These are phyloP conservation scores for Ariolimax columbianus DNA, from an alignment of 2,888 invertebrate genomes.

Conservation along the genomic window DNA sequence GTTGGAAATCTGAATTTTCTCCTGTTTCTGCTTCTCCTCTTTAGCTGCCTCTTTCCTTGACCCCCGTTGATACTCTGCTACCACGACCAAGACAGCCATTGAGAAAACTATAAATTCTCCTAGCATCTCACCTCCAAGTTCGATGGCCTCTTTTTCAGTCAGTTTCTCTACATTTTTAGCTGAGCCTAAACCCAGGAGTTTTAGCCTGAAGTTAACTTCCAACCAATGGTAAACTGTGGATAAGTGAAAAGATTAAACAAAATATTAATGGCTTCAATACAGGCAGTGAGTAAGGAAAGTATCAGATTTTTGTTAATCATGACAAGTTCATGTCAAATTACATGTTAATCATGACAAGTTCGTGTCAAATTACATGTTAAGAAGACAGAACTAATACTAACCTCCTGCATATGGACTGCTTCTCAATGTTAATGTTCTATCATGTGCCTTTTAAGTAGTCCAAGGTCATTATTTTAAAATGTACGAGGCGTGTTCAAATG, in stretches of 20 bases:
- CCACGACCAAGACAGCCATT: constrained; percentile 87
- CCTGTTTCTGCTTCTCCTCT: constrained; percentile 81
- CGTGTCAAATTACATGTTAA: no score
- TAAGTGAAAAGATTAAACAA: constrained; percentile 49
- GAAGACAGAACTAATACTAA: no score
- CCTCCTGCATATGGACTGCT: no score
- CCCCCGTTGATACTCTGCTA: constrained; percentile 88
- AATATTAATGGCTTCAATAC: neutral
- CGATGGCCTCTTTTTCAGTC: constrained; percentile 95
- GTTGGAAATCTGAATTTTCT: constrained; percentile 61
- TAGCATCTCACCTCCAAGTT: constrained; percentile 93
- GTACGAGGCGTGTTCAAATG: no score
- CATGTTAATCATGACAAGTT: no score
- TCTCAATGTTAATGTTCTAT: no score
- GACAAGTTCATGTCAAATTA: no score
- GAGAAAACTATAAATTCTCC: constrained; percentile 93
- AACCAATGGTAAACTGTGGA: constrained; percentile 90
- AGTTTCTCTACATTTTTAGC: constrained; percentile 90
- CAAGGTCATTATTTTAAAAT: no score
- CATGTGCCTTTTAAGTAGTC: no score
- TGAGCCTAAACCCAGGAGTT: constrained; percentile 91
- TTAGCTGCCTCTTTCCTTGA: constrained; percentile 89
- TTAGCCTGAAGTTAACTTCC: constrained; percentile 86
- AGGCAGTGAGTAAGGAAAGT: neutral
- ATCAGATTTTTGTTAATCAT: no score